phyloP scores from a whole-genome alignment of 2,797 vertebrate species.

The Eidolon dupreanum region DNA sequence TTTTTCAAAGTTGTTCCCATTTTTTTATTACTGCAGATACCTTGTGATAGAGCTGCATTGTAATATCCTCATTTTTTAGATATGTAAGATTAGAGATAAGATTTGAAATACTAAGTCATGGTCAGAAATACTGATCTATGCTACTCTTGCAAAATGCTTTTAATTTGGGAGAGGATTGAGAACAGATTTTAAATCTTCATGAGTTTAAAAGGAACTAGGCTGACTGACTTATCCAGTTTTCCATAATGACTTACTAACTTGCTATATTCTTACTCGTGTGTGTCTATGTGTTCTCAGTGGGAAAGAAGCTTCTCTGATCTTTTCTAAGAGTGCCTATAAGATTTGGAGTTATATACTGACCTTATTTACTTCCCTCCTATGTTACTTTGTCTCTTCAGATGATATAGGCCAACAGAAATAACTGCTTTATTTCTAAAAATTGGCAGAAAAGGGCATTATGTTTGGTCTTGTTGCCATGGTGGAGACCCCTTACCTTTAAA shows the following conservation, averaged over 20 bases:
- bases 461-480: not conserved
- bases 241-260: not conserved
- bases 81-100: not conserved
- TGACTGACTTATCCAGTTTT: not conserved
- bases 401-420: not conserved
- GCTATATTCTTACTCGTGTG: not conserved
- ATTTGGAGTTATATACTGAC: not conserved
- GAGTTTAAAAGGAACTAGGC: not conserved
- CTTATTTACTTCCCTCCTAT: not conserved
- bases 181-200: not conserved
- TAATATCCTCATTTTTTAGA: not conserved
- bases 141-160: not conserved
- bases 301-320: not conserved
- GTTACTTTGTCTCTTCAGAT: conserved; percentile 41
- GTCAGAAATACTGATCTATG: not conserved
- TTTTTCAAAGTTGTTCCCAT: conserved; percentile 12
- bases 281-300: not conserved
- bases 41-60: not conserved
- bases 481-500: not conserved
- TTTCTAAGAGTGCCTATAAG: not conserved
- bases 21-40: conserved; percentile 14
- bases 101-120: conserved; percentile 10
- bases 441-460: not conserved
- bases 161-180: not conserved
- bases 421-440: conserved; percentile 9